Evolutionary conservation across 1,140 invertebrate genomes (phyloP).

Genomic region (Drosophila mojavensis): DNA sequence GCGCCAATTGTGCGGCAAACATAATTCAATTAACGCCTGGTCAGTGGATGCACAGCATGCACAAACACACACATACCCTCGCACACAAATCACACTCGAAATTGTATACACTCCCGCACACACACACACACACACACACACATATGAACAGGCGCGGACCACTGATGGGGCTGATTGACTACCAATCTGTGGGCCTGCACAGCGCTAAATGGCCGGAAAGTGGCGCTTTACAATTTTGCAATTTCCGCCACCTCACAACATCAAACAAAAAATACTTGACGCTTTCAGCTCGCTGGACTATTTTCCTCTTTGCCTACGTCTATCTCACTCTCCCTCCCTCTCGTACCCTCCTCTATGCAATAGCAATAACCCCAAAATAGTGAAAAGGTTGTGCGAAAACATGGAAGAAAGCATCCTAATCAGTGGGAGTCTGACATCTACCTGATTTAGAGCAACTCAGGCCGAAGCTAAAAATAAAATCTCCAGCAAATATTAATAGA

Average conservation of each 20-base stretch:
- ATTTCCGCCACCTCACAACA: constrained; percentile 73
- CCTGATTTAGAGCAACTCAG: too few relatives aligned
- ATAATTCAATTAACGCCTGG: constrained; percentile 79
- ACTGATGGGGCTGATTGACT: constrained; percentile 18
- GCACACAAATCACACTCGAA: constrained; percentile 10
- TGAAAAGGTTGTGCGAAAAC: too few relatives aligned
- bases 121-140: too few relatives aligned
- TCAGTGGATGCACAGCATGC: constrained; percentile 47
- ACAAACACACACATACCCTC: constrained; percentile 26
- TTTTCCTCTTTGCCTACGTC: constrained; percentile 8
- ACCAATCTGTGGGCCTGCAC: constrained; percentile 14
- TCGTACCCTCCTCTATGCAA: neutral
- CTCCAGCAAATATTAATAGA: too few relatives aligned
- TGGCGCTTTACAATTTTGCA: constrained; percentile 77
- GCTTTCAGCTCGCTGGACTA: constrained; percentile 14
- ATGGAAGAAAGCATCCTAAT: too few relatives aligned
- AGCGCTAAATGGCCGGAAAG: constrained; percentile 73
- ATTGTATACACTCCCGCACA: constrained; percentile 11
- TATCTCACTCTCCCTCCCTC: constrained; percentile 20
- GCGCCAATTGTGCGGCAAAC: constrained; percentile 75
- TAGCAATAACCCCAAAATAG: too few relatives aligned
- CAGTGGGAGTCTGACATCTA: too few relatives aligned
- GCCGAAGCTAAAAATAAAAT: too few relatives aligned
- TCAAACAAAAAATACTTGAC: constrained; percentile 67
- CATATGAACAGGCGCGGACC: neutral